Base-by-base conservation (phyloP, 1,140 invertebrate species). In the Drosophila ficusphila region DNA sequence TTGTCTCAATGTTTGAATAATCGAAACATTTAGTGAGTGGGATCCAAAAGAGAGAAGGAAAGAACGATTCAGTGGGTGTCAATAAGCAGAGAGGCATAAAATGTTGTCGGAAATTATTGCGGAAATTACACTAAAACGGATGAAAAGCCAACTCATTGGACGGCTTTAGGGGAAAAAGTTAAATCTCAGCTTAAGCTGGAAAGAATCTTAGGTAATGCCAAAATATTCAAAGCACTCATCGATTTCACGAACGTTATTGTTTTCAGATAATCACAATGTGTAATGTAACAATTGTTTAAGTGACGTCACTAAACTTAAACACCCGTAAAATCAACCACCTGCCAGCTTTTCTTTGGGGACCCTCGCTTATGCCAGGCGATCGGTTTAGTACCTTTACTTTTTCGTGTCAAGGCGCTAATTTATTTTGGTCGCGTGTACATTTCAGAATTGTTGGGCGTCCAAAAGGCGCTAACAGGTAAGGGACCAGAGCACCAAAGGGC, bases 41-140 rank as follows among this genome's bases (percentile, higher is more conserved):
- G 31, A 41, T 27, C 3, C n/a, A 31, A 31, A 56, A 16, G 2
- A 9, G 25, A 0, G 16, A 21, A 38, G 33, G 8, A 0, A 4
- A 14, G 4, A 23, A 25, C 53, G 44, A 18, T 18, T 74, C 25
- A 48, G 34, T 49, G 29, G 31, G 31, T 67, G 71, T 76, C 76
- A 71, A 76, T 67, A 57, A 57, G 69, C 56, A 65, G 38, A 47
- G 38, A 21, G 57, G 53, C 72, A 85, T 76, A 85, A 83, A 79
- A 85, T 85, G 79, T 70, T 85, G 67, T 79, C 83, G 79, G 79
- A 85, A 85, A 85, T 85, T 75, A 85, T 73, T 69, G 79, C 79
- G 79, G 79, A 85, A 85, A 85, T 85, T 85, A 85, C 79, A 85
- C 79, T 85, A 76, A 85, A 85, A 68, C 67, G 71, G 53, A 68